Evolutionary conservation across 2,113 vertebrate genomes (phyloP), one percentile per base, ranked within the genome.

Genomic region (Delphinapterus leucas): DNA sequence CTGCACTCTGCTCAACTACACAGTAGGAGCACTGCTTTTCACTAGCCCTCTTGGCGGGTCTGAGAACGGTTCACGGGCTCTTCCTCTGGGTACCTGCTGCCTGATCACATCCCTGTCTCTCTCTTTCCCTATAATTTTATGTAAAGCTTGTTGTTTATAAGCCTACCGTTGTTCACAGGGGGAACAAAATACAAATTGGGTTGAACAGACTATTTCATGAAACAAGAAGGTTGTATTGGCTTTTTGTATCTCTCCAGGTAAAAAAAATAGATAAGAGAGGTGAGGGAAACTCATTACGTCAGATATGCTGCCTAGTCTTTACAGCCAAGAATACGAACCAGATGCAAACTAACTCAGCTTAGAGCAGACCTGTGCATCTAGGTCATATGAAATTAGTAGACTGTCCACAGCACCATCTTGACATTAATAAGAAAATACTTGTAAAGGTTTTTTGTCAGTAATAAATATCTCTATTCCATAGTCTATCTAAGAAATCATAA

Each of bases 171-270:
- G 36, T 79, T 89, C 55, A 68, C 13, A 47, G 38, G 25, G n/a
- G 21, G 41, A 96, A 60, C 26, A 13, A 85, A 90, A 70, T 25
- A 61, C 18, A 97, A 79, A 85, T 8, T 60, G 77, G 82, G 25
- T 6, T 87, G 47, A 93, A 41, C 26, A 88, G 89, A 71, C 68
- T 70, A 93, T 36, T 82, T 96, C 63, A 89, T 53, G 70, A 97
- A 86, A 95, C 44, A 63, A 79, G 58, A 89, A 47, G n/a, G 21
- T 21, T 36, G 1, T 44, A 15, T 44, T 93, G 14, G 36, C 14
- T 88, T 71, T 83, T 85, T 70, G 18, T 60, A 41, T 90, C 47
- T 92, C 44, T 92, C 79, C 61, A 55, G 82, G 31, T 88, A 93
- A 88, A 58, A 49, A 67, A 90, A 61, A 67, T 28, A 65, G 13